Evolutionary conservation across 2,888 invertebrate genomes (phyloP), one percentile per base, ranked within the genome.

Genomic region (Apodemia zela): DNA sequence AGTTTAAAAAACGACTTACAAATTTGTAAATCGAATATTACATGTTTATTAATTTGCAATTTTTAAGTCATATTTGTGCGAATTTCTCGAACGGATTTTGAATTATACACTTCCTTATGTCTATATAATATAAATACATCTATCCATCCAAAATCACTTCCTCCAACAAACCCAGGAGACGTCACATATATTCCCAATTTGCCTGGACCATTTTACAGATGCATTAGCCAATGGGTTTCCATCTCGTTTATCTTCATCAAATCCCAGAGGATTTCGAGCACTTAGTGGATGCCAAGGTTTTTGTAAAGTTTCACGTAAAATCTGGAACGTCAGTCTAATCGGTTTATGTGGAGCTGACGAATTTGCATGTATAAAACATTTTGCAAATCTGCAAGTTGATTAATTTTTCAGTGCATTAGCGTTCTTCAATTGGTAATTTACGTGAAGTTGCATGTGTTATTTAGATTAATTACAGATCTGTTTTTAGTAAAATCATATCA

Each of bases 171-270:
- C 49, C 49, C 49, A 18, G 18, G 18, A 49, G 49, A 17, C 49
- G 7, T n/a, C 18, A 42, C 49, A 71, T 69, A 70, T 68, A 73
- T 73, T 69, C 67, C 45, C 68, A 65, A 72, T 71, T 73, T 65
- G 71, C 72, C 67, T 65, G 63, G 62, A 59, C 63, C 63, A 65
- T 63, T 61, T 65, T 69, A 70, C 62, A 67, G 70, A 66, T 72
- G 69, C 68, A 75, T 72, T 72, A 70, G 66, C 66, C 67, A 65
- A 57, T 65, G 63, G 63, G n/a, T 63, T 42, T 38, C 59, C 59
- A 45, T 62, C 67, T 75, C 78, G 69, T 79, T 75, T 75, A 69
- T 80, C 79, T 78, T 74, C 72, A 70, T 78, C 78, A 76, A 72
- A 72, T 72, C 76, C 70, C 71, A 42, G 29, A 65, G 67, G 72